Evolutionary conservation across 1,140 invertebrate species (phyloP).

Genomic region (Sinella curviseta): DNA sequence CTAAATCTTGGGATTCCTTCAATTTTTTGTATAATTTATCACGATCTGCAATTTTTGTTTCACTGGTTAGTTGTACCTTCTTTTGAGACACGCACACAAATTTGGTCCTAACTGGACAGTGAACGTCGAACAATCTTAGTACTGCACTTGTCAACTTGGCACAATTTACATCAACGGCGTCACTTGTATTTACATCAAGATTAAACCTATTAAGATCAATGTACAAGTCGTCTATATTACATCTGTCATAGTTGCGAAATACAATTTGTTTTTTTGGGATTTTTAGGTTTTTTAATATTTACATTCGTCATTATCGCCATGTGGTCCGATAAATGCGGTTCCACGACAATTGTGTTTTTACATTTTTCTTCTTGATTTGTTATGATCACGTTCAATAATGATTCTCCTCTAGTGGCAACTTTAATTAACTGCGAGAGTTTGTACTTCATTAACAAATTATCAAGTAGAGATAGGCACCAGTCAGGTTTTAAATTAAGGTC

Average conservation of each 20-base stretch:
- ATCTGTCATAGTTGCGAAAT: not conserved
- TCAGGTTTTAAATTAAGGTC: not conserved
- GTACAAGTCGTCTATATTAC: not conserved
- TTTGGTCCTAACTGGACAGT: not conserved
- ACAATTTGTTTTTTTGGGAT: not conserved
- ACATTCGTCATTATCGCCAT: not conserved
- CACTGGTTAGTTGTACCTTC: not conserved
- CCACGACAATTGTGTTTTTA: not conserved
- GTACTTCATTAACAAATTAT: not conserved
- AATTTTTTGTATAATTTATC: not conserved
- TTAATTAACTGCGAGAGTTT: not conserved
- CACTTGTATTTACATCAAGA: not conserved
- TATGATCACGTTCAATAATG: not conserved
- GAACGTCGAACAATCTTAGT: not conserved
- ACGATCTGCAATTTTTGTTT: not conserved
- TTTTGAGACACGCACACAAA: not conserved
- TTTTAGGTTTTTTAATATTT: not conserved
- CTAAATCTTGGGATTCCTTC: not conserved
- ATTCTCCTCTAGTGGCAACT: not conserved
- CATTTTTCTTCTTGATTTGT: not conserved
- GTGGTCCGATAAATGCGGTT: not conserved
- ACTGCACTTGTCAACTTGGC: not conserved
- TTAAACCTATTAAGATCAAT: not conserved
- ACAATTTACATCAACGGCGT: not conserved
- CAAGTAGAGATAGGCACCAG: not conserved